Conservation (phyloP, 2,797 vertebrate genomes). For the Natrix natrix region DNA sequence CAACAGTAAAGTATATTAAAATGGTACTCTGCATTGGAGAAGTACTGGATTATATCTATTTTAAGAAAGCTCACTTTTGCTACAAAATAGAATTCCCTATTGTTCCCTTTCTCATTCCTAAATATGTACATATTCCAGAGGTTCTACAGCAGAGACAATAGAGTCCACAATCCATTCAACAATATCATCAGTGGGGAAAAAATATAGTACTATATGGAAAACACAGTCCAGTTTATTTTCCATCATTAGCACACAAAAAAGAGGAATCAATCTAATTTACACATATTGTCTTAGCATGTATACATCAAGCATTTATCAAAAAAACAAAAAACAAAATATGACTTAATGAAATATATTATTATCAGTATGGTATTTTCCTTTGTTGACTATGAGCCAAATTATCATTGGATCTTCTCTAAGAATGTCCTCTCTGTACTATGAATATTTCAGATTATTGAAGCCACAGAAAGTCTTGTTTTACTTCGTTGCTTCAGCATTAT, state of each 20-base stretch:
- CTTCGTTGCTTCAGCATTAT: slow-evolving; percentile 45
- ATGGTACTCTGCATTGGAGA: not conserved
- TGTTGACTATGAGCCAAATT: slow-evolving; percentile 16
- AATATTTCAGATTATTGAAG: slow-evolving; percentile 55
- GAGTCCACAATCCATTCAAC: not conserved
- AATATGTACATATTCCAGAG: not conserved
- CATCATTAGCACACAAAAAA: not conserved
- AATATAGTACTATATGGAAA: not conserved
- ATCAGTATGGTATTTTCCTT: slow-evolving; percentile 21
- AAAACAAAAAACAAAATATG: slow-evolving; percentile 25
- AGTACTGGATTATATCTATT: not conserved
- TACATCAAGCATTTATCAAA: slow-evolving; percentile 35
- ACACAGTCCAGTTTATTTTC: not conserved
- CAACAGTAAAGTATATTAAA: not conserved
- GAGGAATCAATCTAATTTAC: slow-evolving; percentile 30
- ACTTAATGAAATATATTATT: slow-evolving; percentile 12
- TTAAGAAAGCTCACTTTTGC: not conserved
- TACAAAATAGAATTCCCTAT: not conserved
- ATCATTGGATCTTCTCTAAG: slow-evolving; percentile 23
- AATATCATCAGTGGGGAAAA: not conserved
- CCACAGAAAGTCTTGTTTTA: slow-evolving; percentile 45
- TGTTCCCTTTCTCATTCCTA: not conserved
- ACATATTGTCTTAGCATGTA: not conserved
- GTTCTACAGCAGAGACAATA: not conserved
- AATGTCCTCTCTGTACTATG: slow-evolving; percentile 30